Percentiles rank a stretch among this genome's conserved stretches.
Evolutionary conservation across 2,888 invertebrate species (phyloP).

Genomic region (Hirtodrosophila duncani): DNA sequence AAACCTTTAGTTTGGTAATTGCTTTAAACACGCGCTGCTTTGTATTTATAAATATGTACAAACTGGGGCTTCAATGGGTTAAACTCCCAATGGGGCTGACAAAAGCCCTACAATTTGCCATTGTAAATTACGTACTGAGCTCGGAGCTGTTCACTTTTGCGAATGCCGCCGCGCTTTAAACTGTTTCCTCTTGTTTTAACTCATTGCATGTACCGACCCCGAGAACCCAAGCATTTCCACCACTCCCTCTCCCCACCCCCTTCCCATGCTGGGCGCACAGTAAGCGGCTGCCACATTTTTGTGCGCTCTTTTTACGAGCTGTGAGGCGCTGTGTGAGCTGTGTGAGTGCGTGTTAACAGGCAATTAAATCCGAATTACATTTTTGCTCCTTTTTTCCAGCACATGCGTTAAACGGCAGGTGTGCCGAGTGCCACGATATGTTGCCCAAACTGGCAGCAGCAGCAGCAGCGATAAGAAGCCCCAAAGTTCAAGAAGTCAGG

Average conservation of each 20-base stretch:
- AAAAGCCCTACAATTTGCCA: constrained; percentile 46
- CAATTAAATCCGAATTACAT: constrained; percentile 73
- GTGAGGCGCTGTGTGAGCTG: constrained; percentile 56
- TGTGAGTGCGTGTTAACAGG: constrained; percentile 74
- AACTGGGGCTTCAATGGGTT: constrained; percentile 14
- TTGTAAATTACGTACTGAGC: constrained; percentile 68
- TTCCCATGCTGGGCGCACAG: too few species aligned
- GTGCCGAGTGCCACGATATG: constrained; percentile 53
- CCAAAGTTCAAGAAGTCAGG: constrained; percentile 52
- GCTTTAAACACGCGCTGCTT: too few species aligned
- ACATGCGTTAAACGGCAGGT: constrained; percentile 61
- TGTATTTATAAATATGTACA: too few species aligned
- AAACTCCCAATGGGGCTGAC: constrained; percentile 23
- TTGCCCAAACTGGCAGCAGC: constrained; percentile 44
- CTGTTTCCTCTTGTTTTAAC: constrained; percentile 55
- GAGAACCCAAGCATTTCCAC: too few species aligned
- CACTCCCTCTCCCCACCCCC: neutral
- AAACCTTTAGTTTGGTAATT: too few species aligned
- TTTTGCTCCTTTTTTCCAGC: constrained; percentile 57
- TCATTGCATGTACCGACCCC: too few species aligned
- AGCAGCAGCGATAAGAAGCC: constrained; percentile 16
- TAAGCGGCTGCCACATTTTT: constrained; percentile 38
- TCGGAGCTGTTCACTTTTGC: constrained; percentile 68
- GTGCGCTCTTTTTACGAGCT: constrained; percentile 59
- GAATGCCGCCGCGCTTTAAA: constrained; percentile 59